Evolutionary conservation across 23 tunicate species (phyloP), one percentile per base, ranked within the genome.

Genomic region (Aplidium turbinatum): DNA sequence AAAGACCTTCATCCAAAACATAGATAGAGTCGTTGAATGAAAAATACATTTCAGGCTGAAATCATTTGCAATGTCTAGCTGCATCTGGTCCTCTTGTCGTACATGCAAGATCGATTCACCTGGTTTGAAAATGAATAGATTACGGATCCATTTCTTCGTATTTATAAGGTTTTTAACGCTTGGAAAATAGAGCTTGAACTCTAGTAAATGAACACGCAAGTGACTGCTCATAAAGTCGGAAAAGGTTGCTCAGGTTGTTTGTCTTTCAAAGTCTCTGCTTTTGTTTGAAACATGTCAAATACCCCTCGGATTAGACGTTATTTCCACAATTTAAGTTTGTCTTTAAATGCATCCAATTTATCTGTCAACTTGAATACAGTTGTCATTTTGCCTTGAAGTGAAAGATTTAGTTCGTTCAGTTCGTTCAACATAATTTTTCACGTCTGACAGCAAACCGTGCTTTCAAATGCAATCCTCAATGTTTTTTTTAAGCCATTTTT

Each of bases 331-430:
- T 47, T 19, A 21, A 70, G 58, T 39, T 70, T 70, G 50, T 64
- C 74, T 78, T 78, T 78, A 42, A 78, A 78, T 28, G 83, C 83
- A 78, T 73, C 36, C 61, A 78, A 13, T 64, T 64, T 42, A 21
- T 78, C 83, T 18, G 83, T n/a, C n/a, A n/a, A n/a, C n/a, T n/a
- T n/a, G n/a, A n/a, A n/a, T n/a, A n/a, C n/a, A n/a, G n/a, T n/a
- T n/a, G n/a, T n/a, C n/a, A n/a, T n/a, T n/a, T n/a, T n/a, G n/a
- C n/a, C n/a, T n/a, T n/a, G n/a, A n/a, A n/a, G n/a, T n/a, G n/a
- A n/a, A n/a, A n/a, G n/a, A n/a, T n/a, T n/a, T n/a, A n/a, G n/a
- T n/a, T n/a, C 36, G n/a, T n/a, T n/a, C n/a, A n/a, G n/a, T n/a
- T n/a, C n/a, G n/a, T n/a, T n/a, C n/a, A n/a, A n/a, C n/a, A n/a